A percentile compares a stretch with the other conserved stretches of the same genome.
Evolutionary conservation across 2,113 vertebrate genomes (phyloP).

Genomic region (Phocoena phocoena): DNA sequence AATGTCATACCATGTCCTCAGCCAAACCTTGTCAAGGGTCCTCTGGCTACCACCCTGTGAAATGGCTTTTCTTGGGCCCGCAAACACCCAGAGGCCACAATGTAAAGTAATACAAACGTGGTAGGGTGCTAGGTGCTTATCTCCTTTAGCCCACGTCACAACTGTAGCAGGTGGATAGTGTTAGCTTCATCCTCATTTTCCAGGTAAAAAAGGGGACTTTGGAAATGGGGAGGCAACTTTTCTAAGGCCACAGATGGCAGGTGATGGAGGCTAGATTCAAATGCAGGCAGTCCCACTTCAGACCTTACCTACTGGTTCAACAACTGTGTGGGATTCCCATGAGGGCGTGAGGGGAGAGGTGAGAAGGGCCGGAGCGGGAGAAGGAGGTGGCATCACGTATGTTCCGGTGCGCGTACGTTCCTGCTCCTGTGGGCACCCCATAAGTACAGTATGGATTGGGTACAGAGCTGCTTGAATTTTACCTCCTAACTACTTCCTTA

Average conservation of each 20-base stretch:
- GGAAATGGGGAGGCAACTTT: neutral
- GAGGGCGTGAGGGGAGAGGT: no score
- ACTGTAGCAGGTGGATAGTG: neutral
- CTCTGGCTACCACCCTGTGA: neutral
- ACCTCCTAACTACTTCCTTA: neutral
- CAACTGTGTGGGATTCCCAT: neutral
- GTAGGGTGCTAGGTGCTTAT: neutral
- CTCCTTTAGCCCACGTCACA: accelerated
- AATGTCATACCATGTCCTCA: neutral
- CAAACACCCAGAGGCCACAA: neutral
- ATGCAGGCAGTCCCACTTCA: no score
- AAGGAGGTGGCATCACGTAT: neutral
- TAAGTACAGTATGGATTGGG: neutral
- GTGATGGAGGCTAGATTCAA: neutral
- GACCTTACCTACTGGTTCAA: neutral
- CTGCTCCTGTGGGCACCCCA: neutral
- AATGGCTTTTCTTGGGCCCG: neutral
- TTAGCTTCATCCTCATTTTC: neutral
- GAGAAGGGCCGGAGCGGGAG: neutral
- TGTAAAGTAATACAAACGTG: neutral
- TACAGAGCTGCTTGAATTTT: neutral
- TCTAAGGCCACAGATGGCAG: neutral
- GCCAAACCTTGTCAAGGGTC: neutral
- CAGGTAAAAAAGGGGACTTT: neutral
- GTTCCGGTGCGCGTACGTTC: no score